Percentiles rank a stretch among this genome's conserved stretches.
Evolutionary conservation across 2,113 vertebrate genomes (phyloP).

Genomic region (Diphyllodes magnificus): DNA sequence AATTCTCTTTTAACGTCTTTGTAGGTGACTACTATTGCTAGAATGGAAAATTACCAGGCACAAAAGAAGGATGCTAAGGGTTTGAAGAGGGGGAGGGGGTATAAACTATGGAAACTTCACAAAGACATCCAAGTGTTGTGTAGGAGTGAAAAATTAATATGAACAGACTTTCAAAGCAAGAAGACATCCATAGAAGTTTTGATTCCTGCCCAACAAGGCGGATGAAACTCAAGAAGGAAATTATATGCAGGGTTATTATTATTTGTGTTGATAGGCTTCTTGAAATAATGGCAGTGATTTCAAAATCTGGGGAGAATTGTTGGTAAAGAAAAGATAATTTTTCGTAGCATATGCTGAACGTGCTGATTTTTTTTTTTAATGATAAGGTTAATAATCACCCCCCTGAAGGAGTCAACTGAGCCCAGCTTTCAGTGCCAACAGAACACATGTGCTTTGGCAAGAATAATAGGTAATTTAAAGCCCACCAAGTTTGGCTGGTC

Average conservation of each 20-base stretch:
- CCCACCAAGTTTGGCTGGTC: neutral
- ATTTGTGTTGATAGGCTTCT: neutral
- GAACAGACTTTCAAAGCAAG: neutral
- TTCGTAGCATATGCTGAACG: neutral
- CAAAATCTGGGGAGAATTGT: neutral
- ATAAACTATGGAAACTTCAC: neutral
- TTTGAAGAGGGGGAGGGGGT: neutral
- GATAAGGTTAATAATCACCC: neutral
- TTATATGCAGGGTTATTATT: neutral
- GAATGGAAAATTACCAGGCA: neutral
- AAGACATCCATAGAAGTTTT: neutral
- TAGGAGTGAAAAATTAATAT: slow-evolving; percentile 3
- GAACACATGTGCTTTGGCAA: accelerated
- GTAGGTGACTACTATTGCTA: neutral
- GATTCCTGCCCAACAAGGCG: neutral
- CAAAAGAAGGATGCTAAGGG: neutral
- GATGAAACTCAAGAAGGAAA: neutral
- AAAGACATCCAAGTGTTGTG: neutral
- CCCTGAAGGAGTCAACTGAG: neutral
- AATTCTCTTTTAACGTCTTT: neutral
- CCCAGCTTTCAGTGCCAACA: accelerated
- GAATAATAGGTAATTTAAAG: neutral
- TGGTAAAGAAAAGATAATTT: neutral
- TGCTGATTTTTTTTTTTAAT: neutral
- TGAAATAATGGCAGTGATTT: neutral